Base-by-base conservation (phyloP, 1,140 invertebrate genomes). In the Drosophila bocki region DNA sequence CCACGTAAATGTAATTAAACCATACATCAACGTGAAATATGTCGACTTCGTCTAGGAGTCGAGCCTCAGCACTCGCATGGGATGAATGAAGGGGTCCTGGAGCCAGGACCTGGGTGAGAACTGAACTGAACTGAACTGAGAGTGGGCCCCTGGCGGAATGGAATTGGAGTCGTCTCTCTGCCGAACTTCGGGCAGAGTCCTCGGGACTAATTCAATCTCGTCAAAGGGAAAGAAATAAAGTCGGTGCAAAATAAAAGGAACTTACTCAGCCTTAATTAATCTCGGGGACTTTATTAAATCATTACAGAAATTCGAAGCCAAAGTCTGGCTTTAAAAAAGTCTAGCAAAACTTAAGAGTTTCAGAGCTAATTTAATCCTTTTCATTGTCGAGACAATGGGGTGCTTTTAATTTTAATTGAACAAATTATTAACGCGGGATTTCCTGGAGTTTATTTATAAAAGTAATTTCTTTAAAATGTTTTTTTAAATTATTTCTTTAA, bases 1-100 rank as follows among this genome's bases (percentile, higher is more conserved):
- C 86, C 85, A 90, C 85, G 85, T 84, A 90, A 91, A 90, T 90
- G 86, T 90, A 90, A 90, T 90, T 90, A 90, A 90, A 90, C 86
- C 85, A 90, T 90, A 90, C 86, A 90, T 90, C 85, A 90, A 90
- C 85, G 78, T 90, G 86, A 90, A 90, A 90, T 90, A 90, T 90
- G 85, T 90, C 85, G 78, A 81, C 42, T 54, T 48, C 57, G 42
- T 26, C 48, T 65, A 69, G 35, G 61, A 44, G 48, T 39, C 42
- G 50, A 75, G 56, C 47, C 62, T 54, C 17, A 5, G n/a, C 48
- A 2, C 48, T 51, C 47, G 26, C 51, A 64, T 53, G 54, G 42
- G 58, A 37, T 62, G 60, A 45, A 56, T 72, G 57, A 48, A 26
- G 39, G 39, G 48, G 48, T 50, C 48, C 41, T 58, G 58, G 35